Evolutionary conservation across 2,888 invertebrate genomes (phyloP), one percentile per base, ranked within the genome.

Genomic region (Dasypolia templi): DNA sequence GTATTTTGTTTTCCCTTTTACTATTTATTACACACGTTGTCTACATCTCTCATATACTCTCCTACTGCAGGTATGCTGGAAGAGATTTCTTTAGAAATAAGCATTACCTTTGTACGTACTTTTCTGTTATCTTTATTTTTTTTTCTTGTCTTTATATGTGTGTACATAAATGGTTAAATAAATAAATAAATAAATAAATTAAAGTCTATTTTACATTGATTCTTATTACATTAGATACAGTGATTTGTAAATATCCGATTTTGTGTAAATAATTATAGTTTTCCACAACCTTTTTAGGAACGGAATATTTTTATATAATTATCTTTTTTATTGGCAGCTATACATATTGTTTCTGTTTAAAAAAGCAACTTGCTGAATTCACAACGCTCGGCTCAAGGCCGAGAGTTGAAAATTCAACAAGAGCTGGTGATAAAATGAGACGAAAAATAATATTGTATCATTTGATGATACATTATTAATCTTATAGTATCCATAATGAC

Each of bases 231-330:
- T 32, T 58, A 63, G 12, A 58, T 67, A 71, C 44, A 79, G 32
- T 51, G 53, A 64, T 69, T 76, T 64, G 51, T 81, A 76, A 76
- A 81, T 81, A 81, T 66, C 17, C 5, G 46, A 70, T 64, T 63
- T 59, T 68, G 29, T 75, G 26, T 71, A 68, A 69, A 79, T 51
- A 68, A 51, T 69, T 68, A 55, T 68, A 29, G n/a, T 58, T 55
- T 72, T 68, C 74, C 84, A 80, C 80, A 82, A 84, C 77, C 84
- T 49, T 66, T 65, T 59, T 76, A 82, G 75, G 82, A 84, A 84
- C 84, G 73, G 58, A 69, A 19, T 66, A 39, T 53, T 56, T 61
- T 72, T n/a, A 49, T 4, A 49, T 6, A n/a, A 14, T 51, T 22
- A 35, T 19, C n/a, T 55, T 26, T 56, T 44, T 51, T 72, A 44